Base-by-base conservation (phyloP, 92 coral and sea anemone genomes). In the Pocillopora meandrina region DNA sequence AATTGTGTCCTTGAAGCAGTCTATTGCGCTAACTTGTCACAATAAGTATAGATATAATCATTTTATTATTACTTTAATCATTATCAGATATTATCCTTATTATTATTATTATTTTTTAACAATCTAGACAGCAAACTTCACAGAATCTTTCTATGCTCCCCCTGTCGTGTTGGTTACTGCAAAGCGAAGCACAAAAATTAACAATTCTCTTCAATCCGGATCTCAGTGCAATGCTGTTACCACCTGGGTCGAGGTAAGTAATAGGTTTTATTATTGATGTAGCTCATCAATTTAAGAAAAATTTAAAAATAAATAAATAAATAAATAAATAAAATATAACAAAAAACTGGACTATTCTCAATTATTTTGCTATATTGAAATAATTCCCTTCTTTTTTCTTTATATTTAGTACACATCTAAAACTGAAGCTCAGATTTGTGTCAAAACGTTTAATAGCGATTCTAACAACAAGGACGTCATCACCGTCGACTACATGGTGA, bases 401-500 rank as follows among this genome's bases (percentile, higher is more conserved):
- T 55, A 3, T 74, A 20, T 74, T 49, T n/a, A 72, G 76, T 26
- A 72, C 1, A 15, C 76, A 56, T 72, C 76, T 2, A 72, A 9
- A 42, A 42, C 18, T 10, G 19, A 74, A 12, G 78, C 78, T 20
- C 33, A 17, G 13, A 42, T 62, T 1, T 78, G 83, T 26, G 61
- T 59, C 36, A 62, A 13, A 42, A 66, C 33, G 4, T 77, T 49
- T 36, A 67, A 56, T 64, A 33, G 64, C 19, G 42, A 74, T 31
- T 21, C 36, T 17, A 67, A 66, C 63, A 31, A 55, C 0, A 52
- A 66, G 59, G 84, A 80, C 10, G 6, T 71, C 3, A 82, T 87
- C n/a, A 75, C 35, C 18, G 81, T 81, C 13, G 87, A 87, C 14
- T 74, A 82, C 69, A 17, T 84, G 15, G 47, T 69, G 3, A 65